Base-by-base conservation (phyloP, 2,797 vertebrate species). In the Nasua narica region DNA sequence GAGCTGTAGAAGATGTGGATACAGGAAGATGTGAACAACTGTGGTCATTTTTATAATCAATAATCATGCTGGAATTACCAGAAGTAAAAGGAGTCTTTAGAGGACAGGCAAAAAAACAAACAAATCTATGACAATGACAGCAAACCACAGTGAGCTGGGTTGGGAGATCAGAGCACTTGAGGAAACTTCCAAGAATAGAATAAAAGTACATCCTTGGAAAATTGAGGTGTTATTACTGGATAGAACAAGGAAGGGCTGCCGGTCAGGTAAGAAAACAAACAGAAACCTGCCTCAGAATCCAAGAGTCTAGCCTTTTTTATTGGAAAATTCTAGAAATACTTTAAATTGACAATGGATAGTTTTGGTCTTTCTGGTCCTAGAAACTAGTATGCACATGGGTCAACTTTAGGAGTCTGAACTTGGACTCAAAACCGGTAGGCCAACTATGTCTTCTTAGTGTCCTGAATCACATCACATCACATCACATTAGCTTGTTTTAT, bases 281-380 rank as follows among this genome's bases (percentile, higher is more conserved):
- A 94, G 7, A 48, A 11, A 69, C 50, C 40, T 60, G 43, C 58
- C 29, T 92, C 40, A 60, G 86, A 90, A 81, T 90, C 40, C 27
- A 87, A 87, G 74, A 62, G 27, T 60, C 37, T 85, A 85, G 12
- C 2, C 27, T 56, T 96, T 94, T 78, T 91, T 50, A 69, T 85
- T 40, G 54, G 78, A 94, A 94, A 79, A 94, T 67, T 50, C n/a
- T 91, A 88, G 62, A 79, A 93, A 50, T 79, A 88, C 16, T 79
- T 93, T 76, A 94, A 83, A 69, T n/a, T 86, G 35, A 83, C 29
- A 77, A 60, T 27, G 15, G 91, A 78, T 48, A 78, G 35, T 74
- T n/a, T 74, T 56, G 43, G 27, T 85, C 56, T 88, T 94, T 94
- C 72, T 88, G 48, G 29, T 95, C 32, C 14, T 46, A 94, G 67